A percentile compares a stretch with the other conserved stretches of the same genome.
Evolutionary conservation across 2,113 vertebrate genomes (phyloP).

Genomic region (Eulacestoma nigropectus): DNA sequence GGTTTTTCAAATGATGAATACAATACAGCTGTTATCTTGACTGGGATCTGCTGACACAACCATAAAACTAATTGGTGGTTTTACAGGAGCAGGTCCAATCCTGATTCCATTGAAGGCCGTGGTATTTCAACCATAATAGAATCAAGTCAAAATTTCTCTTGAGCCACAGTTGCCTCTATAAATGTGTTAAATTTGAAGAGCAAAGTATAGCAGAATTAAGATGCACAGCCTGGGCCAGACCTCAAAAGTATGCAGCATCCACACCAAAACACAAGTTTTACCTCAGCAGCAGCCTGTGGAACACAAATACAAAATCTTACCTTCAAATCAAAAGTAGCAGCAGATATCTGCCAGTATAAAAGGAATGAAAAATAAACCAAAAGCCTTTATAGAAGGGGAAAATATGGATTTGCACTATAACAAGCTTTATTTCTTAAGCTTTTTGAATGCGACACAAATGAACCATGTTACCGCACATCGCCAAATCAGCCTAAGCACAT

Average conservation of each 20-base stretch:
- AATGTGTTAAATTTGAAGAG: background rate
- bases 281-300: background rate
- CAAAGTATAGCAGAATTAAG: background rate
- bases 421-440: background rate
- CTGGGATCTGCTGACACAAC: background rate
- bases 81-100: background rate
- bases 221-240: background rate
- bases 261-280: background rate
- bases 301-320: background rate
- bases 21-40: conserved; percentile 16
- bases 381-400: background rate
- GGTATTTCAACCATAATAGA: background rate
- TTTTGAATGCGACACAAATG: background rate
- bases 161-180: background rate
- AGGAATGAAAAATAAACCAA: background rate
- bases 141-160: conserved; percentile 5
- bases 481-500: background rate
- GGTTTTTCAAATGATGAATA: background rate
- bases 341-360: background rate
- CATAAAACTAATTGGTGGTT: conserved; percentile 32
- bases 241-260: background rate
- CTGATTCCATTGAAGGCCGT: background rate
- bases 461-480: background rate
- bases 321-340: background rate
- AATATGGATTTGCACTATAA: background rate